These are phyloP conservation scores for Drosophila setifemur DNA, from an alignment of 1,140 invertebrate genomes.

Conservation along the genomic window DNA sequence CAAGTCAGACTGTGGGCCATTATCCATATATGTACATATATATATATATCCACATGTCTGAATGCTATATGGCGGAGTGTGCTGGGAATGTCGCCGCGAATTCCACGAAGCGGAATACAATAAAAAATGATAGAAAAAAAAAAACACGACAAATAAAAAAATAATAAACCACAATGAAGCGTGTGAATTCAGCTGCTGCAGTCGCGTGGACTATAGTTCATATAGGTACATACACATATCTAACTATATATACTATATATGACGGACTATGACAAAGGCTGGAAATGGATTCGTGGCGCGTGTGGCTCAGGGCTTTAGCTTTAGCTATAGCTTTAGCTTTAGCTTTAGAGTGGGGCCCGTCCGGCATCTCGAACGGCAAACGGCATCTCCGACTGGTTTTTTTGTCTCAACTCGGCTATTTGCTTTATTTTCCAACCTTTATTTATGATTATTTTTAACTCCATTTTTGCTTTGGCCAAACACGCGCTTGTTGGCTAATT, in stretches of 20 bases:
- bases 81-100: slow-evolving; percentile 71
- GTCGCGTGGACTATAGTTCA: slow-evolving; percentile 60
- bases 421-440: slow-evolving; percentile 43
- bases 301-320: slow-evolving; percentile 41
- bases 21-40: slow-evolving; percentile 15
- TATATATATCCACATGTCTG: neutral
- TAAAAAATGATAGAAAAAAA: slow-evolving; percentile 32
- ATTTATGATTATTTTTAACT: slow-evolving; percentile 51
- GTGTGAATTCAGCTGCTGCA: slow-evolving; percentile 73
- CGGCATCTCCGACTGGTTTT: slow-evolving; percentile 41
- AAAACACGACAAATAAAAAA: slow-evolving; percentile 9
- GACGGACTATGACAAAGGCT: slow-evolving; percentile 69
- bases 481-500: slow-evolving; percentile 53
- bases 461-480: slow-evolving; percentile 42
- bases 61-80: slow-evolving; percentile 37
- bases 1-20: slow-evolving; percentile 30
- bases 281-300: slow-evolving; percentile 60
- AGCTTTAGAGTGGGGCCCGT: slow-evolving; percentile 36
- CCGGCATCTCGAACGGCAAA: slow-evolving; percentile 6
- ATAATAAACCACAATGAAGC: slow-evolving; percentile 58
- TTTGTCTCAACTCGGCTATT: slow-evolving; percentile 27
- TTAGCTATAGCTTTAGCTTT: neutral
- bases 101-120: slow-evolving; percentile 55
- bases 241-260: too few species aligned
- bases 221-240: too few species aligned